Conservation (phyloP, 2,113 vertebrate species). For the Aegypius monachus region DNA sequence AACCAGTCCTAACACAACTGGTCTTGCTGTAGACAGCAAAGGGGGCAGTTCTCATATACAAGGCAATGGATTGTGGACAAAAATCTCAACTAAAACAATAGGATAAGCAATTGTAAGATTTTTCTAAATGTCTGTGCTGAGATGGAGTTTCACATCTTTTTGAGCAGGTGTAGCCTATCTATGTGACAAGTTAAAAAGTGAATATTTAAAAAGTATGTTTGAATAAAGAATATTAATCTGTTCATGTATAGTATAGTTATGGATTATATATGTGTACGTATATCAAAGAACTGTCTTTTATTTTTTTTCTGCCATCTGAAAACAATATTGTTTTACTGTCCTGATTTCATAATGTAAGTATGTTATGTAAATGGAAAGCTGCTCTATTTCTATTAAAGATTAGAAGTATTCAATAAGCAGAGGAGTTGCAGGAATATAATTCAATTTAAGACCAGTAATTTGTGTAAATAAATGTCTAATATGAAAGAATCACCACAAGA, state of each 20-base stretch:
- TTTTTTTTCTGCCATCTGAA: not conserved
- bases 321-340: not conserved
- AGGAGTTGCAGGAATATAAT: conserved; percentile 44
- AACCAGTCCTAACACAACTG: not conserved
- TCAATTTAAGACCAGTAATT: conserved; percentile 62
- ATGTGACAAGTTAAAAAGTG: not conserved
- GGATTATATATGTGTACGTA: not conserved
- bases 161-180: not conserved
- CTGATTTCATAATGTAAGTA: not conserved
- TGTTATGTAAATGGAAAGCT: not conserved
- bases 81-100: not conserved
- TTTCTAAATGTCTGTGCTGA: not conserved
- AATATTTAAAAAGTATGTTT: not conserved
- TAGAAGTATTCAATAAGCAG: conserved; percentile 31
- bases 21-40: not conserved
- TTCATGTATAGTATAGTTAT: not conserved
- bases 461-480: conserved; percentile 68
- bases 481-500: conserved; percentile 34
- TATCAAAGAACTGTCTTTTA: not conserved
- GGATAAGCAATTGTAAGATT: not conserved
- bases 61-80: not conserved
- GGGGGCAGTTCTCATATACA: not conserved
- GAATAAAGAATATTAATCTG: not conserved
- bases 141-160: not conserved
- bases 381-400: conserved; percentile 49